Evolutionary conservation across 2,888 invertebrate species (phyloP).

Genomic region (Ametastegia equiseti): DNA sequence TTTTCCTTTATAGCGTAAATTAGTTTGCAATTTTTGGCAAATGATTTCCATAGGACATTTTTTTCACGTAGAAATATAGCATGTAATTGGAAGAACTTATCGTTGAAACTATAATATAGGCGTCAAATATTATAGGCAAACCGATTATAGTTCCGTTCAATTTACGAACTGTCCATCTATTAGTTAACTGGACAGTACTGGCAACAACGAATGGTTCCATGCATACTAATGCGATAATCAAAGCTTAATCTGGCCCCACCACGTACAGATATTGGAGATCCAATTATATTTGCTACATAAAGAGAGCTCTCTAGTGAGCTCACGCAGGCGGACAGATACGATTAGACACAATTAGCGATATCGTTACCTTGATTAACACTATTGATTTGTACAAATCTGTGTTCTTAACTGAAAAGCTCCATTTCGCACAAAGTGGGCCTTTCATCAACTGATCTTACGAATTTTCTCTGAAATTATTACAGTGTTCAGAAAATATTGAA

Average conservation of each 20-base stretch:
- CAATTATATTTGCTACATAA: background rate
- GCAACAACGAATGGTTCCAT: slow-evolving; percentile 50
- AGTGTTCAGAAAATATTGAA: background rate
- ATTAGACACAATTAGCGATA: background rate
- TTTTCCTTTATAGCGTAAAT: background rate
- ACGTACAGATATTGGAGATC: background rate
- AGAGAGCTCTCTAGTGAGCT: background rate
- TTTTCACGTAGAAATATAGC: no score
- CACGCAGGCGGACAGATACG: background rate
- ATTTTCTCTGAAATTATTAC: background rate
- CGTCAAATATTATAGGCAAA: background rate
- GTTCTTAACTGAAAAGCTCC: background rate
- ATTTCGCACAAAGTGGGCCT: background rate
- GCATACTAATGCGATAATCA: slow-evolving; percentile 56
- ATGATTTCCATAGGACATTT: background rate
- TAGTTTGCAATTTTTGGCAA: background rate
- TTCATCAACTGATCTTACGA: background rate
- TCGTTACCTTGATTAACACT: background rate
- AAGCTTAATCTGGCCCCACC: slow-evolving; percentile 51
- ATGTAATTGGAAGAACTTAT: background rate
- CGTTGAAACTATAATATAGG: background rate
- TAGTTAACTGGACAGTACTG: background rate
- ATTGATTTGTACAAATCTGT: background rate
- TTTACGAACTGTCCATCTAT: background rate
- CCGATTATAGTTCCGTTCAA: background rate